Conservation (phyloP, 1,140 invertebrate species). For the Diorhabda sublineata region DNA sequence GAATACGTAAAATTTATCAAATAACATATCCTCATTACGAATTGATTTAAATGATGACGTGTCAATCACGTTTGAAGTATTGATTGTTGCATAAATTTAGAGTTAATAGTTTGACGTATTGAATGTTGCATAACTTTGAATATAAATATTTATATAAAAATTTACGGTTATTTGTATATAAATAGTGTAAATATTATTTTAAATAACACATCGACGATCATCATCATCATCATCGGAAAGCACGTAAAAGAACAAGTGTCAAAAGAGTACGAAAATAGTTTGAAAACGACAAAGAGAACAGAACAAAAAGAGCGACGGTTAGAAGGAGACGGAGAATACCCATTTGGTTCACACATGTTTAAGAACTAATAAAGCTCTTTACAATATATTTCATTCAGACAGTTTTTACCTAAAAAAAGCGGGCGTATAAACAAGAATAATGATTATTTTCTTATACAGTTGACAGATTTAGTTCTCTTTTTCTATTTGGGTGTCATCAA, state of each 20-base stretch:
- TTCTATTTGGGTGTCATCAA: conserved; percentile 18
- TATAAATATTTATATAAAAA: too few species aligned
- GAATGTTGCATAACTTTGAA: too few species aligned
- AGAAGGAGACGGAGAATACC: conserved; percentile 17
- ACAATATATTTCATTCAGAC: conserved; percentile 19
- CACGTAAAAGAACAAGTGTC: conserved; percentile 17
- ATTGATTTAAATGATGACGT: too few species aligned
- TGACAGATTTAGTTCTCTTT: conserved; percentile 18
- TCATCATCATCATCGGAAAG: not conserved
- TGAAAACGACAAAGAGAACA: conserved; percentile 6
- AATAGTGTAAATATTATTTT: conserved; percentile 17
- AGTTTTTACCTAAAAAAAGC: conserved; percentile 14
- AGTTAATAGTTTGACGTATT: too few species aligned
- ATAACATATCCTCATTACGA: too few species aligned
- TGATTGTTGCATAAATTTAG: too few species aligned
- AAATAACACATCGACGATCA: conserved; percentile 14
- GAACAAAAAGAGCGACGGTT: not conserved
- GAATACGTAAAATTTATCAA: too few species aligned
- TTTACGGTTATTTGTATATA: not conserved
- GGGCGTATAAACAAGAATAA: conserved; percentile 18
- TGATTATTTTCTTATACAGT: conserved; percentile 14
- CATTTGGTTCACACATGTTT: conserved; percentile 19
- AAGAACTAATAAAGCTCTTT: conserved; percentile 16
- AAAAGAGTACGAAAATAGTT: conserved; percentile 5
- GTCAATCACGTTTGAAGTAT: too few species aligned